These are phyloP conservation scores for Oxygymnocypris stewartii DNA, from an alignment of 2,113 vertebrate genomes.

Conservation along the genomic window DNA sequence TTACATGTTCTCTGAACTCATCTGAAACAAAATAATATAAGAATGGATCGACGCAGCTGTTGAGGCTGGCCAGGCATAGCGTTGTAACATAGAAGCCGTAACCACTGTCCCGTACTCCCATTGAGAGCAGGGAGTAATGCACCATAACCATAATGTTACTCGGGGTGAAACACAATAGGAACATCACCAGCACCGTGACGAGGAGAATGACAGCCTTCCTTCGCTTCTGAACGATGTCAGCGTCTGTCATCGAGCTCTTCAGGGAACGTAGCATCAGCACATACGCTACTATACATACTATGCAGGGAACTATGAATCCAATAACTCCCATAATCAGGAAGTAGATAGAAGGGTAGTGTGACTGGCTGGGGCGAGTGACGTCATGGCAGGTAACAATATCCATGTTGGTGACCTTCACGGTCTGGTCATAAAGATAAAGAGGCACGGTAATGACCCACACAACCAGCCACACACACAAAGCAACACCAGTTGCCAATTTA, in stretches of 20 bases:
- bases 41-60: slow-evolving; percentile 93
- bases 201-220: slow-evolving; percentile 82
- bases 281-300: slow-evolving; percentile 81
- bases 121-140: slow-evolving; percentile 82
- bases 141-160: slow-evolving; percentile 79
- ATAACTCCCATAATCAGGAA: slow-evolving; percentile 84
- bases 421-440: slow-evolving; percentile 84
- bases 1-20: slow-evolving; percentile 89
- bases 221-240: slow-evolving; percentile 75
- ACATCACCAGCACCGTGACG: slow-evolving; percentile 79
- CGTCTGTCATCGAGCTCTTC: slow-evolving; percentile 73
- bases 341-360: slow-evolving; percentile 71
- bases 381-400: slow-evolving; percentile 91
- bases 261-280: slow-evolving; percentile 80
- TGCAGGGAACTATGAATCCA: slow-evolving; percentile 84
- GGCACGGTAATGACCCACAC: slow-evolving; percentile 82
- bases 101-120: slow-evolving; percentile 61
- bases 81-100: slow-evolving; percentile 81
- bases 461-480: slow-evolving; percentile 78
- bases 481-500: slow-evolving; percentile 72
- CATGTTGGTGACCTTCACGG: slow-evolving; percentile 64
- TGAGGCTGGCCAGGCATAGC: slow-evolving; percentile 85
- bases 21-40: slow-evolving; percentile 93
- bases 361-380: slow-evolving; percentile 68
- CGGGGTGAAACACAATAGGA: slow-evolving; percentile 85